These are phyloP conservation scores for Tapirus terrestris DNA, from an alignment of 2,113 vertebrate genomes.

Conservation along the genomic window DNA sequence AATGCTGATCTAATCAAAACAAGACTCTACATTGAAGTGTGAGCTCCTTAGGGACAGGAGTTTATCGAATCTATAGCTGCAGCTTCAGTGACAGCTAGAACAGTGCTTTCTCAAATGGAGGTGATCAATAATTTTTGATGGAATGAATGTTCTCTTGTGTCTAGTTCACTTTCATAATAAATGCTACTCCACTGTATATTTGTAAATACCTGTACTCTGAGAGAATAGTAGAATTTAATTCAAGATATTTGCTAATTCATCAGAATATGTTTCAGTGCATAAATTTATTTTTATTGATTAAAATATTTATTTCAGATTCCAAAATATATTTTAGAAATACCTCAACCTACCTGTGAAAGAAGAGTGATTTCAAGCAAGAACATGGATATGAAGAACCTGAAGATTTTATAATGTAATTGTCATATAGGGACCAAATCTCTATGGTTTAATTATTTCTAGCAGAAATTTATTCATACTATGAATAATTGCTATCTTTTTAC, in stretches of 20 bases:
- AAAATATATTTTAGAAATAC: neutral
- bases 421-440: neutral
- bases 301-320: neutral
- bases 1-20: no score
- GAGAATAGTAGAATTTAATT: neutral
- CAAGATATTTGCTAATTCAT: neutral
- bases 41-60: no score
- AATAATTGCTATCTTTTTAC: neutral
- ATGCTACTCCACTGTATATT: neutral
- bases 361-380: neutral
- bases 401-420: conserved; percentile 37
- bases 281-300: neutral
- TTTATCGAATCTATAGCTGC: no score
- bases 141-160: neutral
- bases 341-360: neutral
- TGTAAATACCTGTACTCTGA: neutral
- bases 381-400: neutral
- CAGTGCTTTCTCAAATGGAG: no score
- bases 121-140: no score
- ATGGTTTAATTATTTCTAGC: neutral
- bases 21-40: no score
- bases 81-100: no score
- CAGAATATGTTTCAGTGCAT: neutral
- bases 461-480: neutral
- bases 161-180: no score